Percentiles rank a stretch among this genome's conserved stretches.
Conservation (phyloP, 2,797 vertebrate genomes). For the Microctenopoma stevenorrisi region DNA sequence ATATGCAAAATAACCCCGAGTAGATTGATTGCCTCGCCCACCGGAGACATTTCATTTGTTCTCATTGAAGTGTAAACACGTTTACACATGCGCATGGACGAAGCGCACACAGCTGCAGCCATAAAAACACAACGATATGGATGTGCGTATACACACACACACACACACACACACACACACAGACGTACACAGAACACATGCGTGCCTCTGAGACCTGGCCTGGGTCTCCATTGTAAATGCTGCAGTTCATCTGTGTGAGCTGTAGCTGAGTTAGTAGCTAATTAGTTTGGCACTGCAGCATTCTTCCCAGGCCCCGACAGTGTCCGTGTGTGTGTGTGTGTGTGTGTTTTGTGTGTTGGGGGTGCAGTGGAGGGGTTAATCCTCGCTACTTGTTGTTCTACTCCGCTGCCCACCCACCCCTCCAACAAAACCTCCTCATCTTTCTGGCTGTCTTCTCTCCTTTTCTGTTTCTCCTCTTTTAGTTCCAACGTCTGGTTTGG, state of each 20-base stretch:
- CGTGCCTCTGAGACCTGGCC: constrained; percentile 34
- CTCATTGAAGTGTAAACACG: constrained; percentile 27
- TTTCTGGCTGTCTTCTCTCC: constrained; percentile 40
- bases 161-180: background rate
- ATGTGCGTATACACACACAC: constrained; percentile 10
- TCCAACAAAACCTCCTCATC: constrained; percentile 29
- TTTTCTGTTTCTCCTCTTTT: constrained; percentile 19
- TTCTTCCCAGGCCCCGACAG: constrained; percentile 66
- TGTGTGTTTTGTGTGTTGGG: constrained; percentile 24
- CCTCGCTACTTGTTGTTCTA: constrained; percentile 77
- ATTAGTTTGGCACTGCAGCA: constrained; percentile 77
- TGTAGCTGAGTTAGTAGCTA: constrained; percentile 69
- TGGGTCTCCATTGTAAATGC: constrained; percentile 48
- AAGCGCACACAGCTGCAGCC: background rate
- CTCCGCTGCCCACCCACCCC: constrained; percentile 50
- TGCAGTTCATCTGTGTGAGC: constrained; percentile 56
- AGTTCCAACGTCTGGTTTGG: background rate
- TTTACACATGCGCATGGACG: background rate
- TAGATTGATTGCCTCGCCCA: constrained; percentile 42
- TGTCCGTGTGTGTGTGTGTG: constrained; percentile 38
- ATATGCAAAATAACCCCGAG: constrained; percentile 25
- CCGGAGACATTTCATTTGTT: constrained; percentile 47
- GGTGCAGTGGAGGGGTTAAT: constrained; percentile 71
- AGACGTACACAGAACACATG: background rate
- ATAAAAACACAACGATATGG: constrained; percentile 17